Percentiles rank a stretch among this genome's conserved stretches.
Evolutionary conservation across 2,113 vertebrate species (phyloP).

Genomic region (Rostratula benghalensis): DNA sequence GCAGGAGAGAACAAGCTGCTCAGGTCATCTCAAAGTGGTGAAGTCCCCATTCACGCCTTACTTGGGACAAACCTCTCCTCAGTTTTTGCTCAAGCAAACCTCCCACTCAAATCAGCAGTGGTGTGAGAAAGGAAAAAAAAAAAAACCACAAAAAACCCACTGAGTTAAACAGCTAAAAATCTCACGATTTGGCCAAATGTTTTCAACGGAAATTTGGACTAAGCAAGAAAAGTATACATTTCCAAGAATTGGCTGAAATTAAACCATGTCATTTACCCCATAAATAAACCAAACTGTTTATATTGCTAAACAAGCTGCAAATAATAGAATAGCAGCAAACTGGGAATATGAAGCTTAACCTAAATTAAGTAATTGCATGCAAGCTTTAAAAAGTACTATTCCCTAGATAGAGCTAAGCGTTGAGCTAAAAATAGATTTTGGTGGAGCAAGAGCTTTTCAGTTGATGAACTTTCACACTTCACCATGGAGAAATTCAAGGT

Average conservation of each 20-base stretch:
- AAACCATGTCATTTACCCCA: slow-evolving; percentile 38
- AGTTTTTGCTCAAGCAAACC: background rate
- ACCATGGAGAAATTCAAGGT: background rate
- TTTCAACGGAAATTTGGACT: slow-evolving; percentile 11
- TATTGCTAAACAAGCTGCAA: slow-evolving; percentile 47
- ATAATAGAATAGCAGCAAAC: slow-evolving; percentile 59
- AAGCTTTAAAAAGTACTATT: slow-evolving; percentile 50
- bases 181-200: background rate
- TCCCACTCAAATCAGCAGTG: slow-evolving; percentile 5
- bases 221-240: background rate
- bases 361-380: slow-evolving; percentile 63
- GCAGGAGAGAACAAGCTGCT: background rate
- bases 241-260: slow-evolving; percentile 34
- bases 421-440: slow-evolving; percentile 51
- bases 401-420: slow-evolving; percentile 12
- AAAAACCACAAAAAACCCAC: too few relatives aligned
- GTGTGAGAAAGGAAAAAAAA: background rate
- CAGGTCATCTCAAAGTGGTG: background rate
- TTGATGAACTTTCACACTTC: slow-evolving; percentile 28
- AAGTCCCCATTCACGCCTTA: background rate
- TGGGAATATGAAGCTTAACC: slow-evolving; percentile 54
- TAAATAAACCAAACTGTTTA: slow-evolving; percentile 55
- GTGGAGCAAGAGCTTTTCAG: slow-evolving; percentile 17
- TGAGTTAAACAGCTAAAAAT: background rate
- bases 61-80: slow-evolving; percentile 1